Conservation (phyloP, 2,113 vertebrate genomes). For the Asarcornis scutulata region DNA sequence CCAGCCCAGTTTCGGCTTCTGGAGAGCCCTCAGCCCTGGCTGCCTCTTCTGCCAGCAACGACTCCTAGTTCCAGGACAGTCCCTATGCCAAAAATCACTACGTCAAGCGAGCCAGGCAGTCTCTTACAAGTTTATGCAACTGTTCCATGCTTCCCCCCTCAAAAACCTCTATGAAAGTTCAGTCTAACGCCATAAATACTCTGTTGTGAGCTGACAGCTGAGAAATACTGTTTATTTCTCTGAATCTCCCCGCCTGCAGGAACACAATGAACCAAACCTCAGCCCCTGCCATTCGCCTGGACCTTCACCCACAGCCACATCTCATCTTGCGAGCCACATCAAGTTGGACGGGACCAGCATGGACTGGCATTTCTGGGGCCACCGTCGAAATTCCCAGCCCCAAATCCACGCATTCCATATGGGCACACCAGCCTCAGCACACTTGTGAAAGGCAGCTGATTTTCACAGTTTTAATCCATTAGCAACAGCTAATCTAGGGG, state of each 20-base stretch:
- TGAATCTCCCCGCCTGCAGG: background rate
- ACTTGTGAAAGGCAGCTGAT: background rate
- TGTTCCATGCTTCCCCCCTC: background rate
- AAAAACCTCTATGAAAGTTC: background rate
- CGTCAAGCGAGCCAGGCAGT: background rate
- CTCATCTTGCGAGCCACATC: background rate
- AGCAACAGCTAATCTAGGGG: conserved; percentile 21
- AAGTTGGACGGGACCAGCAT: background rate
- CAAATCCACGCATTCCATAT: rapidly evolving
- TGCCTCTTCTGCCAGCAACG: conserved; percentile 7
- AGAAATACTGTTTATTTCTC: background rate
- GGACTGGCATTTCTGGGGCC: background rate
- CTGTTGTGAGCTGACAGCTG: rapidly evolving
- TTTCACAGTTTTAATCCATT: conserved; percentile 21
- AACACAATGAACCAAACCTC: background rate
- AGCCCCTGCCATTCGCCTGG: background rate
- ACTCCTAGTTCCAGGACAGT: conserved; percentile 1
- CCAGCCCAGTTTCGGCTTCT: background rate
- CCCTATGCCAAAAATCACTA: background rate
- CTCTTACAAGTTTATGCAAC: background rate
- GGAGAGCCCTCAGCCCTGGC: background rate
- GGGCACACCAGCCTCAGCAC: background rate
- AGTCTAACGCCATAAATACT: background rate
- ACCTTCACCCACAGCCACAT: background rate
- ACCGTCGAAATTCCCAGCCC: background rate